Conservation (phyloP, 2,888 invertebrate species). For the Theodoxus fluviatilis region DNA sequence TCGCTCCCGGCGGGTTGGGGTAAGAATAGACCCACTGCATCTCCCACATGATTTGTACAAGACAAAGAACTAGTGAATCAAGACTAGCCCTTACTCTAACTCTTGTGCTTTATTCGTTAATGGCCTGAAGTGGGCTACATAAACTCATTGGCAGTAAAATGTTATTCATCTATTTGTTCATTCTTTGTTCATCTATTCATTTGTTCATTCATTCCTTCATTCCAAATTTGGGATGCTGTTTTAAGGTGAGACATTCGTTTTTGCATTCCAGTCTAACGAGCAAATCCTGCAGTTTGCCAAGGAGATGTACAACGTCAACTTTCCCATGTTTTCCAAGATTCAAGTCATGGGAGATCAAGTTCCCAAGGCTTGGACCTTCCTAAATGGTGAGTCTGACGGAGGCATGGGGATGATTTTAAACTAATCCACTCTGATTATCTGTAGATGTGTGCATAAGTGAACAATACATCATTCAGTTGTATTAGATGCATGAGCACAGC, state of each 20-base stretch:
- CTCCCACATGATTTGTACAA: too few relatives aligned
- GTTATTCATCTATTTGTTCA: background rate
- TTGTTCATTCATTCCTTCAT: background rate
- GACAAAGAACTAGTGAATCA: too few relatives aligned
- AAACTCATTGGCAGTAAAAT: background rate
- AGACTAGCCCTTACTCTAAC: too few relatives aligned
- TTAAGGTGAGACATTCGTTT: background rate
- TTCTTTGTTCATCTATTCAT: background rate
- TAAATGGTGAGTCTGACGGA: conserved; percentile 44
- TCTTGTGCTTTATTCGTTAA: too few relatives aligned
- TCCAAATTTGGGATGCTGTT: background rate
- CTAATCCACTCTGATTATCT: background rate
- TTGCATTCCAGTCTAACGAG: conserved; percentile 53
- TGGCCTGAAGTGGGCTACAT: too few relatives aligned
- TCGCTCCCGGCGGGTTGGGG: too few relatives aligned
- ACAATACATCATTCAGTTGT: too few relatives aligned
- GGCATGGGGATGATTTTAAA: too few relatives aligned
- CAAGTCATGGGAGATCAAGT: conserved; percentile 63
- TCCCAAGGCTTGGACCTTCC: conserved; percentile 62
- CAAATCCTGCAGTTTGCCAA: conserved; percentile 64
- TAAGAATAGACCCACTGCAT: too few relatives aligned
- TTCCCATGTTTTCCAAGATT: conserved; percentile 68
- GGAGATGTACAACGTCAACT: conserved; percentile 64
- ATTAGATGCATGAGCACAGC: too few relatives aligned
- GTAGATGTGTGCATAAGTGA: background rate